Evolutionary conservation across 2,888 invertebrate genomes (phyloP).

Genomic region (Oxystoma pomonae): DNA sequence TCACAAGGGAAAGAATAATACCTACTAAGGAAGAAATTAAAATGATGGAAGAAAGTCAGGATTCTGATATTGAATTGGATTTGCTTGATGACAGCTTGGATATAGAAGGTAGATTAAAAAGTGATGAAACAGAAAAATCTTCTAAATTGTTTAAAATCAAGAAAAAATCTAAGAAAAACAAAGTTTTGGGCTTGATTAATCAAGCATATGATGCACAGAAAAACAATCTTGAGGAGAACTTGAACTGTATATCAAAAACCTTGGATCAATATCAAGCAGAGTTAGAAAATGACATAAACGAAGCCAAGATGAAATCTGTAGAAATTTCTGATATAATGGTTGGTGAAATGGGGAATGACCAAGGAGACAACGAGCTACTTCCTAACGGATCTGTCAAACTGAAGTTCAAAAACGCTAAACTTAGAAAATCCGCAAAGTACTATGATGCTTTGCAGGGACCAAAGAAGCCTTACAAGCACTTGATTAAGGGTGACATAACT

Average conservation of each 20-base stretch:
- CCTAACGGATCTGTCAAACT: slow-evolving; percentile 34
- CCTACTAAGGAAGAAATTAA: slow-evolving; percentile 33
- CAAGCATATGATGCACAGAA: slow-evolving; percentile 31
- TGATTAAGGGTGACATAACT: slow-evolving; percentile 43
- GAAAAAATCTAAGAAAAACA: slow-evolving; percentile 20
- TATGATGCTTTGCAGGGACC: slow-evolving; percentile 24
- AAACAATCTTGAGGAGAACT: slow-evolving; percentile 35
- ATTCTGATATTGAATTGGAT: slow-evolving; percentile 26
- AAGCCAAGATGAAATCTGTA: slow-evolving; percentile 33
- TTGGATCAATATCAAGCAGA: slow-evolving; percentile 43
- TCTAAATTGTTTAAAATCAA: slow-evolving; percentile 16
- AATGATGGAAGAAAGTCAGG: slow-evolving; percentile 18
- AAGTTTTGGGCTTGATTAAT: slow-evolving; percentile 32
- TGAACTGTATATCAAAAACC: slow-evolving; percentile 34
- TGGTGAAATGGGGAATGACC: slow-evolving; percentile 36
- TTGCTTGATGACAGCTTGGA: slow-evolving; percentile 19
- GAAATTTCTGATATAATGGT: slow-evolving; percentile 32
- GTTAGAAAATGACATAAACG: slow-evolving; percentile 46
- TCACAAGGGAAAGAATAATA: slow-evolving; percentile 38
- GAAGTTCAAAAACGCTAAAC: slow-evolving; percentile 37
- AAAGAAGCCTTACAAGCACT: slow-evolving; percentile 40
- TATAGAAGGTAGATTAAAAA: slow-evolving; percentile 20
- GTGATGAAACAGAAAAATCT: slow-evolving; percentile 10
- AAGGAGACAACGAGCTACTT: slow-evolving; percentile 34
- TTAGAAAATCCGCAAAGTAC: slow-evolving; percentile 23